Conservation (phyloP, 2,888 invertebrate species). For the Heliconius hortense region DNA sequence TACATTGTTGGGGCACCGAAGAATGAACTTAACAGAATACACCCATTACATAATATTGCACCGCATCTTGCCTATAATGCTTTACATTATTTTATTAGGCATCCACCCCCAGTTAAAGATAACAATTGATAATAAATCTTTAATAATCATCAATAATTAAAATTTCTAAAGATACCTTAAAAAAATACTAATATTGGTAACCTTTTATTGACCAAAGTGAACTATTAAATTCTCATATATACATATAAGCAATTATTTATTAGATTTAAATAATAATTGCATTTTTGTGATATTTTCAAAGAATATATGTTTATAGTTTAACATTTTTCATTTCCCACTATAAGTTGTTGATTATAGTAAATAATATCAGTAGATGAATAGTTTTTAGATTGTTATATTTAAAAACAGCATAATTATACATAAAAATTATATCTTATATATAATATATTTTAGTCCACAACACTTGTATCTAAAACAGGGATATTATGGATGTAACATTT, state of each 20-base stretch:
- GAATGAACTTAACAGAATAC: constrained; percentile 88
- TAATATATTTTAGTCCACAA: constrained; percentile 7
- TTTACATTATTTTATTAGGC: constrained; percentile 75
- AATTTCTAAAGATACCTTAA: background rate
- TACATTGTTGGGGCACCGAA: constrained; percentile 84
- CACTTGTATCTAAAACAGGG: constrained; percentile 1
- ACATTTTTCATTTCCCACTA: background rate
- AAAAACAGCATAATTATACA: constrained; percentile 5
- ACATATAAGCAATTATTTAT: background rate
- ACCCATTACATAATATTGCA: constrained; percentile 92
- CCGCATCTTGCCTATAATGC: constrained; percentile 82
- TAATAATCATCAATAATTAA: background rate
- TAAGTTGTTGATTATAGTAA: background rate
- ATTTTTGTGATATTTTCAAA: constrained; percentile 10
- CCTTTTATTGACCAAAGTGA: constrained; percentile 8
- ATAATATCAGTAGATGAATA: background rate
- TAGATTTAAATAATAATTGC: background rate
- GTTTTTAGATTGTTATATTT: background rate
- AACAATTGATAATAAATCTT: constrained; percentile 54
- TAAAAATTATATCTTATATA: background rate
- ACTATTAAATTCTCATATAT: background rate
- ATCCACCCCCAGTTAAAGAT: constrained; percentile 73
- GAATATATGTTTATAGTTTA: background rate
- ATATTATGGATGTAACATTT: background rate
- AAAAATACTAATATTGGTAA: background rate